Percentiles rank a stretch among this genome's conserved stretches.
These are phyloP conservation scores for Diachasmimorpha longicaudata DNA, from an alignment of 1,140 invertebrate genomes.

Conservation along the genomic window DNA sequence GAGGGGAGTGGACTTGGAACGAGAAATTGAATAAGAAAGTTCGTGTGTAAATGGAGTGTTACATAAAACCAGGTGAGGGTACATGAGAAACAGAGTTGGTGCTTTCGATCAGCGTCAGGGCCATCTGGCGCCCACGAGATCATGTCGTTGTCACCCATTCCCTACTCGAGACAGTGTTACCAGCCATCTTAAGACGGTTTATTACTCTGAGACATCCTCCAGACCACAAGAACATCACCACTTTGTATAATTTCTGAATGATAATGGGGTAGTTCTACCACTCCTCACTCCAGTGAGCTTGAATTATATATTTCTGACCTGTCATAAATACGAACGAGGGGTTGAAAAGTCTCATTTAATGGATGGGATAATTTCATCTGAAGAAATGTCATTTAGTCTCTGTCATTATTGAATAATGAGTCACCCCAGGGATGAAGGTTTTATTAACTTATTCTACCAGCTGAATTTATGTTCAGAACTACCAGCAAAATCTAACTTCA, in stretches of 20 bases:
- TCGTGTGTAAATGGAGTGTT: background rate
- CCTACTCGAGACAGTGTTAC: background rate
- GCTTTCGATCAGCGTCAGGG: constrained; percentile 25
- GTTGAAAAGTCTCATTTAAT: too few species aligned
- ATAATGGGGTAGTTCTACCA: background rate
- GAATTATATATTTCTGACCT: too few species aligned
- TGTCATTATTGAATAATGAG: too few species aligned
- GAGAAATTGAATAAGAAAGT: constrained; percentile 18
- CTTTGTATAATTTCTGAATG: constrained; percentile 20
- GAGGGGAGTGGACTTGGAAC: background rate
- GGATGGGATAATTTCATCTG: too few species aligned
- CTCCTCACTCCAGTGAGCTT: background rate
- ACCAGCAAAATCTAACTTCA: too few species aligned
- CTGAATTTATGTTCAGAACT: too few species aligned
- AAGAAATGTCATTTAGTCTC: too few species aligned
- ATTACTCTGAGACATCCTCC: constrained; percentile 17
- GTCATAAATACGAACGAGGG: too few species aligned
- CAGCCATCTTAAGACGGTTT: constrained; percentile 8
- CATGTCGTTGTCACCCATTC: constrained; percentile 21
- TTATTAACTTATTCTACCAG: too few species aligned
- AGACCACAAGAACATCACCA: constrained; percentile 19
- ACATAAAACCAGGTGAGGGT: constrained; percentile 22
- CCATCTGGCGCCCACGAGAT: constrained; percentile 23
- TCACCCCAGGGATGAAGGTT: too few species aligned
- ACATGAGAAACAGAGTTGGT: constrained; percentile 23